Percentiles rank a stretch among this genome's conserved stretches.
Conservation (phyloP, 2,113 vertebrate genomes). For the Xerus inauris region DNA sequence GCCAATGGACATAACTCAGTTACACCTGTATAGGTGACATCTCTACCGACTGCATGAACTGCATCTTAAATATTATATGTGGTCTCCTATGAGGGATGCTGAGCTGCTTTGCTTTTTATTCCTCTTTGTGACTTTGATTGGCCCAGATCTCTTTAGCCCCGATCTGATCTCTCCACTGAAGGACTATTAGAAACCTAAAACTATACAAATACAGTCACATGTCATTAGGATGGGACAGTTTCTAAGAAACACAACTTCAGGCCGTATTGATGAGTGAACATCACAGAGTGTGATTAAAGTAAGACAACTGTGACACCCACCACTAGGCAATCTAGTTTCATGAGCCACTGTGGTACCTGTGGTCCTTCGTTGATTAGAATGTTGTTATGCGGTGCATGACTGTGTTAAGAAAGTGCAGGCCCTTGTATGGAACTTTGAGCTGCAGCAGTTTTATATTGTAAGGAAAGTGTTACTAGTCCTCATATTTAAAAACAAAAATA, state of each 20-base stretch:
- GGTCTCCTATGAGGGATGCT: background rate
- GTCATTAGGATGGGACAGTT: background rate
- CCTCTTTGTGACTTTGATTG: background rate
- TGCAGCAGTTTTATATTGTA: background rate
- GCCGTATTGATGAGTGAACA: background rate
- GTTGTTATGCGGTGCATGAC: too few relatives aligned
- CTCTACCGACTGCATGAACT: background rate
- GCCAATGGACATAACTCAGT: background rate
- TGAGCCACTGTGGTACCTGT: background rate
- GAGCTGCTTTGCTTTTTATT: background rate
- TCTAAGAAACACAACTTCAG: background rate
- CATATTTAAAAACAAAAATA: background rate
- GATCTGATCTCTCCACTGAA: background rate
- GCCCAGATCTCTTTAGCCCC: background rate
- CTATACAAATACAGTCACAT: background rate
- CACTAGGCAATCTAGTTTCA: background rate
- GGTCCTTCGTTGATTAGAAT: background rate
- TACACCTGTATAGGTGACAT: background rate
- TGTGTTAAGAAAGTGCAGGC: background rate
- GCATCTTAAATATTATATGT: too few relatives aligned
- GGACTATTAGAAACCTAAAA: background rate
- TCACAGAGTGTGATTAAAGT: background rate
- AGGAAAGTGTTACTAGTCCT: background rate
- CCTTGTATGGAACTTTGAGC: background rate
- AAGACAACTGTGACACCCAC: background rate